Evolutionary conservation across 2,888 invertebrate species (phyloP).

Genomic region (Prosopocoilus inquinatus): DNA sequence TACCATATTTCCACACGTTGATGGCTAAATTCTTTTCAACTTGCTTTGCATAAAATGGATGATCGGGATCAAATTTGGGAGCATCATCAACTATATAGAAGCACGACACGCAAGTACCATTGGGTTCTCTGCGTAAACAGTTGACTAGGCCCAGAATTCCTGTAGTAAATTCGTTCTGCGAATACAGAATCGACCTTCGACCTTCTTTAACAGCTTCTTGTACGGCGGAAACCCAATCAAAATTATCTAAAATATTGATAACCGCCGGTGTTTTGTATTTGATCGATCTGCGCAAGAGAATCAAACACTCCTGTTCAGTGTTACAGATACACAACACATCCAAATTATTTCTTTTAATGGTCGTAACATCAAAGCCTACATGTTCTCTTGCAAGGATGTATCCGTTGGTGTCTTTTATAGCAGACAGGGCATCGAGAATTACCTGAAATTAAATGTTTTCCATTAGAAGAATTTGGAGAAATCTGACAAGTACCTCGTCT

Average conservation of each 20-base stretch:
- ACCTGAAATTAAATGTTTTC: constrained; percentile 46
- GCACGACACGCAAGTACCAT: constrained; percentile 53
- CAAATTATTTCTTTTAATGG: constrained; percentile 3
- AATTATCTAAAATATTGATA: not conserved
- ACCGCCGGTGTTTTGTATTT: not conserved
- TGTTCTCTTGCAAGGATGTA: constrained; percentile 16
- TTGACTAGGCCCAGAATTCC: constrained; percentile 85
- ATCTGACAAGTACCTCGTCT: not conserved
- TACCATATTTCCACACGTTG: constrained; percentile 67
- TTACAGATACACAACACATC: not conserved
- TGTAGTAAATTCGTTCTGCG: constrained; percentile 59
- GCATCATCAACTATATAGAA: constrained; percentile 60
- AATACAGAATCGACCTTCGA: constrained; percentile 54
- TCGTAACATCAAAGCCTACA: constrained; percentile 1
- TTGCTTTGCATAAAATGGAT: constrained; percentile 65
- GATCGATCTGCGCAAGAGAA: constrained; percentile 8
- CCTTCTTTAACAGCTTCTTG: constrained; percentile 3
- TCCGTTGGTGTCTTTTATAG: constrained; percentile 6
- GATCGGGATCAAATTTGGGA: constrained; percentile 62
- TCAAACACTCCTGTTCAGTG: constrained; percentile 9
- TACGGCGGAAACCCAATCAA: constrained; percentile 6
- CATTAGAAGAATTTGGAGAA: constrained; percentile 28
- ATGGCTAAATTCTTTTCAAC: constrained; percentile 70
- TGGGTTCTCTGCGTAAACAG: constrained; percentile 71
- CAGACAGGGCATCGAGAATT: constrained; percentile 3